Evolutionary conservation across 2,888 invertebrate species (phyloP).

Genomic region (Luperina nickerlii): DNA sequence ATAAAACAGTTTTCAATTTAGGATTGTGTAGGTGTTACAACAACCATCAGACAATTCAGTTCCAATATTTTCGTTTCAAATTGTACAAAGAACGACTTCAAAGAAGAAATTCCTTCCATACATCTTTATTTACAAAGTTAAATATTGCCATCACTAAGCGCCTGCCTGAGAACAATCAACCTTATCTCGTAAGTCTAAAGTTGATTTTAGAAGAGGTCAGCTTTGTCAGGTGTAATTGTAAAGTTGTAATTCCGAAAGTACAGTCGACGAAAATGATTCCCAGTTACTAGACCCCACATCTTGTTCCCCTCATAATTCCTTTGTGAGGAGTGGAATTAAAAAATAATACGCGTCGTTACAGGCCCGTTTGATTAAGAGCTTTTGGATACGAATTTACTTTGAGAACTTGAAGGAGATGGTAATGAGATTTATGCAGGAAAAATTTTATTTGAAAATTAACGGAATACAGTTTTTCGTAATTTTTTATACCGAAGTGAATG

Average conservation of each 20-base stretch:
- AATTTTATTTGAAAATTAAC: slow-evolving; percentile 33
- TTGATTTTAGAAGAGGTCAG: neutral
- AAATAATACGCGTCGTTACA: slow-evolving; percentile 62
- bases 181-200: slow-evolving; percentile 14
- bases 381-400: slow-evolving; percentile 57
- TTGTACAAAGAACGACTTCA: slow-evolving; percentile 67
- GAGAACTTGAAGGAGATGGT: slow-evolving; percentile 47
- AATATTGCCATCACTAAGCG: neutral
- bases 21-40: slow-evolving; percentile 42
- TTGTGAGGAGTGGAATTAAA: slow-evolving; percentile 69
- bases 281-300: slow-evolving; percentile 69
- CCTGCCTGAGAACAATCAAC: slow-evolving; percentile 15
- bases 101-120: slow-evolving; percentile 63
- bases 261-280: slow-evolving; percentile 69
- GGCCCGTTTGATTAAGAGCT: slow-evolving; percentile 62
- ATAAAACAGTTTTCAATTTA: slow-evolving; percentile 48
- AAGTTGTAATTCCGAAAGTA: slow-evolving; percentile 51
- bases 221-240: slow-evolving; percentile 14
- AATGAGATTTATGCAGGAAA: slow-evolving; percentile 52
- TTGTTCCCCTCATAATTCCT: slow-evolving; percentile 68
- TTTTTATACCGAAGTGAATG: slow-evolving; percentile 6
- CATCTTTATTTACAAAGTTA: slow-evolving; percentile 53
- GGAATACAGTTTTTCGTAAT: slow-evolving; percentile 11
- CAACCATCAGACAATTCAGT: slow-evolving; percentile 53
- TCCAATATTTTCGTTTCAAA: slow-evolving; percentile 65